Base-by-base conservation (phyloP, 1,140 invertebrate genomes). In the Drosophila ambigua region DNA sequence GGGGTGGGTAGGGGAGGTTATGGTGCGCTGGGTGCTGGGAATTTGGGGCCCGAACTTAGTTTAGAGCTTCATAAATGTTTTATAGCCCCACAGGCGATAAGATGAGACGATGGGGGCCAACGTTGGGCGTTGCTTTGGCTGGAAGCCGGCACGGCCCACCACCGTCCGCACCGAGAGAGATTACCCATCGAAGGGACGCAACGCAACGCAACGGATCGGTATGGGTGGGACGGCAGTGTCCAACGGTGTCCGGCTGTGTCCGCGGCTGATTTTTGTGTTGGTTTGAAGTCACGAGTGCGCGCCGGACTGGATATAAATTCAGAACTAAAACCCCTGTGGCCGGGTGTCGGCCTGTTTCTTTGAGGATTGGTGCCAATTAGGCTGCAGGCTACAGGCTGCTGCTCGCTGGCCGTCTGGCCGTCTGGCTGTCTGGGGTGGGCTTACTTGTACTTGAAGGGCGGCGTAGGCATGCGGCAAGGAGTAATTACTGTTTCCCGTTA, bases 371-470 rank as follows among this genome's bases (percentile, higher is more conserved):
- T 28, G 53, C 28, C 35, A 26, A 45, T 43, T 35, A 13, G 35
- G 11, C 11, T 55, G 46, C 9, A 26, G 28, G 23, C 23, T 24
- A 4, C 9, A 31, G 26, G 8, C 6, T 7, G 7, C 44, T 35
- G 44, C 20, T 20, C 20, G 9, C 48, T 46, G 15, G 9, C 55
- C 26, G 35, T 28, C 53, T 54, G 31, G 35, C 61, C 48, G 13
- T 39, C 24, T 39, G 51, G 7, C 43, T n/a, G 15, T 62, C 31
- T 35, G 31, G 9, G 35, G 35, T 39, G 35, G 69, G 69, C 83
- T 79, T 87, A 87, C 82, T 51, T 82, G 83, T 77, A 79, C 67
- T 72, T 82, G 41, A 82, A 87, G 46, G 82, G 83, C 59, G 75
- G 60, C 60, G 78, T 87, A 88, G 82, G 82, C 83, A 87, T 88